These are phyloP conservation scores for Sciaenops ocellatus DNA, from an alignment of 2,797 vertebrate genomes.

Conservation along the genomic window DNA sequence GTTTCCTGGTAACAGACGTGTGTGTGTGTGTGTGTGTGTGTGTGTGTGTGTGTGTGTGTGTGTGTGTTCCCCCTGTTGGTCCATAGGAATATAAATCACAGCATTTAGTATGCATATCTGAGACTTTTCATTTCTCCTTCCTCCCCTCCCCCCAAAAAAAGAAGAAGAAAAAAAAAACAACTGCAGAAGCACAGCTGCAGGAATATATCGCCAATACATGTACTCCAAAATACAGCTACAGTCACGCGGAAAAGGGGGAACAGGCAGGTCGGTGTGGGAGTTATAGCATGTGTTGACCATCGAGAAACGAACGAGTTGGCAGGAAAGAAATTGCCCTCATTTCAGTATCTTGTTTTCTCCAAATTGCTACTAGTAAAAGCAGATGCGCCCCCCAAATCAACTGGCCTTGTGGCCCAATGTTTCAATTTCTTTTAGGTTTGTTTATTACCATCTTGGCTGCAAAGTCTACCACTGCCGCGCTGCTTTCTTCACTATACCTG, in stretches of 20 bases:
- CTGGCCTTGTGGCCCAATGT: conserved; percentile 50
- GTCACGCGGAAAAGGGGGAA: conserved; percentile 22
- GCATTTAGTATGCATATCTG: conserved; percentile 57
- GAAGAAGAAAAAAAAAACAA: conserved; percentile 17
- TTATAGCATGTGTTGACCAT: conserved; percentile 54
- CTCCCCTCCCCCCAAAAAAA: no score
- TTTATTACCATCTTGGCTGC: conserved; percentile 49
- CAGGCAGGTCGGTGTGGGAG: conserved; percentile 16
- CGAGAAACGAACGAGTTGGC: conserved; percentile 19
- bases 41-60: neutral
- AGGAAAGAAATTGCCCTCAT: conserved; percentile 75
- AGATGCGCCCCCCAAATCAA: conserved; percentile 69
- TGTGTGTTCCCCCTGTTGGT: conserved; percentile 24
- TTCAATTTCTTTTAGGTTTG: conserved; percentile 61
- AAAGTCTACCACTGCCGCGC: neutral
- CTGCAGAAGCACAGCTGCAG: conserved; percentile 42
- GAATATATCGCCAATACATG: conserved; percentile 25
- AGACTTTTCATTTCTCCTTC: conserved; percentile 49
- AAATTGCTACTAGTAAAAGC: conserved; percentile 77
- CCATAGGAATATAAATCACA: conserved; percentile 70
- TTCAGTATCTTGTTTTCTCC: conserved; percentile 75
- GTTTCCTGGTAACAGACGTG: conserved; percentile 73
- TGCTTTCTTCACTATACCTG: neutral
- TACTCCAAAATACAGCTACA: conserved; percentile 47
- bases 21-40: conserved; percentile 8